A percentile compares a stretch with the other conserved stretches of the same genome.
Evolutionary conservation across 2,113 vertebrate genomes (phyloP).

Genomic region (Ptyas mucosa): DNA sequence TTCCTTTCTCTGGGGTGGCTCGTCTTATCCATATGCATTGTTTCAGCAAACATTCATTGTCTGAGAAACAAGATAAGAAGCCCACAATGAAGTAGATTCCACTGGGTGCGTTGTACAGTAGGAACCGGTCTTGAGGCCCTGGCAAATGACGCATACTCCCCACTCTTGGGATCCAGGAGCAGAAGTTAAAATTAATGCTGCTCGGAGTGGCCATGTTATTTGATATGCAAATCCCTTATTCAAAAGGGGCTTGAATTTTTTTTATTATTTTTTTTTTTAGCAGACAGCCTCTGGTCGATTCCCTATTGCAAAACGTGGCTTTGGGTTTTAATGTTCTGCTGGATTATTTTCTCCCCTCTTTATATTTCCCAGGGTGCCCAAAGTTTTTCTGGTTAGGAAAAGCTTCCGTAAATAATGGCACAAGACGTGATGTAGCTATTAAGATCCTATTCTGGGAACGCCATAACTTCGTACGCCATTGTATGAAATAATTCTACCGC

Average conservation of each 20-base stretch:
- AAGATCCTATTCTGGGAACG: background rate
- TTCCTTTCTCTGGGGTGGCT: background rate
- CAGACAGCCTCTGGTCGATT: background rate
- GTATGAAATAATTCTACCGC: background rate
- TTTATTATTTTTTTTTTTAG: background rate
- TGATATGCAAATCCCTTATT: background rate
- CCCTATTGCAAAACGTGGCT: background rate
- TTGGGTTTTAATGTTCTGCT: background rate
- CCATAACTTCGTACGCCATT: background rate
- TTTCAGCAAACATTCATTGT: background rate
- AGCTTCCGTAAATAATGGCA: background rate
- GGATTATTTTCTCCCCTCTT: background rate
- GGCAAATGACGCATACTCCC: background rate
- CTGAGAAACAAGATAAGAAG: background rate
- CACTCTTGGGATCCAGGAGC: background rate
- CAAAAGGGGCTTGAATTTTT: background rate
- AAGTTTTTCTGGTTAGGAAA: background rate
- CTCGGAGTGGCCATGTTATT: background rate
- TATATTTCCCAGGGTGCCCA: background rate
- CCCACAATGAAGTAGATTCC: background rate
- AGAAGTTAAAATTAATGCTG: background rate
- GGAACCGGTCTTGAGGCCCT: background rate
- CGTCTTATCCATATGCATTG: background rate
- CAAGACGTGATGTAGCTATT: background rate
- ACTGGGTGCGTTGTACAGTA: background rate